phyloP scores from a whole-genome alignment of 2,888 invertebrate genomes.

The Euspilapteryx auroguttella region DNA sequence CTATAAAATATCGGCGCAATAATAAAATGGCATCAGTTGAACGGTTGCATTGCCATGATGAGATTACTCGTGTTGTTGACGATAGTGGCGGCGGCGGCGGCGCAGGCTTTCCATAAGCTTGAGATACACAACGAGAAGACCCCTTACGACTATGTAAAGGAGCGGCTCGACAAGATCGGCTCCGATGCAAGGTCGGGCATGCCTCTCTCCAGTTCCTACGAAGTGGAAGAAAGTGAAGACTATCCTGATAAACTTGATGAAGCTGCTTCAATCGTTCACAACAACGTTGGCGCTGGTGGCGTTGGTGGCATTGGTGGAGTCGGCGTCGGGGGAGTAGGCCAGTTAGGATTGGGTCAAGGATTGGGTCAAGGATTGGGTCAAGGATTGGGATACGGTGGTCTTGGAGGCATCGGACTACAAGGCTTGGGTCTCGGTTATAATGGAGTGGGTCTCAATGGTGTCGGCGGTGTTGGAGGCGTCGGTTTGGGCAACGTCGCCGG shows the following conservation, averaged over 20 bases:
- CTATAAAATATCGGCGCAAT: constrained; percentile 51
- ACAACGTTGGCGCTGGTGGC: constrained; percentile 17
- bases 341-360: constrained; percentile 12
- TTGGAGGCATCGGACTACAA: constrained; percentile 27
- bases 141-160: constrained; percentile 47
- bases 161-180: constrained; percentile 30
- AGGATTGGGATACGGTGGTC: constrained; percentile 16
- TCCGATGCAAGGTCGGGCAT: constrained; percentile 29
- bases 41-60: constrained; percentile 33
- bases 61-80: constrained; percentile 23
- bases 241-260: constrained; percentile 48
- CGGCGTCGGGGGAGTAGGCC: constrained; percentile 9
- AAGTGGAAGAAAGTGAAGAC: constrained; percentile 62
- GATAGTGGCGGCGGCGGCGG: constrained; percentile 20
- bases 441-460: no score
- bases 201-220: constrained; percentile 52
- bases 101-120: constrained; percentile 21
- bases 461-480: constrained; percentile 15
- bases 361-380: constrained; percentile 9
- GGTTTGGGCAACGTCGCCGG: constrained; percentile 12
- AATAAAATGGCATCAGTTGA: constrained; percentile 46
- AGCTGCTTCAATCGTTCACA: constrained; percentile 39
- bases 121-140: constrained; percentile 41
- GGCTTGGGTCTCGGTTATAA: constrained; percentile 35
- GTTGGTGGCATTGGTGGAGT: constrained; percentile 15